Percentiles rank a stretch among this genome's conserved stretches.
Evolutionary conservation across 2,888 invertebrate species (phyloP).

Genomic region (Sialis lutaria): DNA sequence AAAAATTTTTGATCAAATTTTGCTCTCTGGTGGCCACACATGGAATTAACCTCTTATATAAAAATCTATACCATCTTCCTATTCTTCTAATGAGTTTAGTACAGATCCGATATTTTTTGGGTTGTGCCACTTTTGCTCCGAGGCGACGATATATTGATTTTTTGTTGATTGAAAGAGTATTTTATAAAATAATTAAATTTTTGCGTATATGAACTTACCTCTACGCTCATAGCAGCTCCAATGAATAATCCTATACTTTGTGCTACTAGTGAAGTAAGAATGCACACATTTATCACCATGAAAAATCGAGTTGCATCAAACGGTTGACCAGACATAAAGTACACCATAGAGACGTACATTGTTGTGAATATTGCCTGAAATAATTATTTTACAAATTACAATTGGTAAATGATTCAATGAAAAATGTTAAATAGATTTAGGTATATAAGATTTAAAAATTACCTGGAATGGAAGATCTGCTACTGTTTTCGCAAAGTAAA

Average conservation of each 20-base stretch:
- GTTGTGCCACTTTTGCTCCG: too few species aligned
- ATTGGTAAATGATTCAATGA: not conserved
- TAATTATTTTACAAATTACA: not conserved
- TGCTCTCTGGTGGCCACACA: too few species aligned
- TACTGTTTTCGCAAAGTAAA: conserved; percentile 90
- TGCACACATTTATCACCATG: conserved; percentile 58
- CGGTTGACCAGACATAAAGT: conserved; percentile 93
- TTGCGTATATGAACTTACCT: conserved; percentile 27
- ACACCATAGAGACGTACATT: conserved; percentile 77
- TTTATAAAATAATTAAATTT: not conserved
- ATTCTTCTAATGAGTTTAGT: too few species aligned
- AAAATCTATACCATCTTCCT: too few species aligned
- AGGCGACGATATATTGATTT: too few species aligned
- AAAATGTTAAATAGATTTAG: not conserved
- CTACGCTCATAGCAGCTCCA: conserved; percentile 80
- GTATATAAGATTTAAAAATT: conserved; percentile 15
- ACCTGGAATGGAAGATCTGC: conserved; percentile 95
- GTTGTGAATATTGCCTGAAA: conserved; percentile 67
- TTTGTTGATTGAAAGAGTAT: too few species aligned
- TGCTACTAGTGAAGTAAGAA: conserved; percentile 77
- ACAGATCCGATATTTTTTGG: too few species aligned
- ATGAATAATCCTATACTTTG: conserved; percentile 85
- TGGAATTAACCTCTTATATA: too few species aligned
- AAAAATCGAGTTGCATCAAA: conserved; percentile 66
- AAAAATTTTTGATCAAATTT: too few species aligned